Evolutionary conservation across 2,888 invertebrate species (phyloP).

Genomic region (Eurois occulta): DNA sequence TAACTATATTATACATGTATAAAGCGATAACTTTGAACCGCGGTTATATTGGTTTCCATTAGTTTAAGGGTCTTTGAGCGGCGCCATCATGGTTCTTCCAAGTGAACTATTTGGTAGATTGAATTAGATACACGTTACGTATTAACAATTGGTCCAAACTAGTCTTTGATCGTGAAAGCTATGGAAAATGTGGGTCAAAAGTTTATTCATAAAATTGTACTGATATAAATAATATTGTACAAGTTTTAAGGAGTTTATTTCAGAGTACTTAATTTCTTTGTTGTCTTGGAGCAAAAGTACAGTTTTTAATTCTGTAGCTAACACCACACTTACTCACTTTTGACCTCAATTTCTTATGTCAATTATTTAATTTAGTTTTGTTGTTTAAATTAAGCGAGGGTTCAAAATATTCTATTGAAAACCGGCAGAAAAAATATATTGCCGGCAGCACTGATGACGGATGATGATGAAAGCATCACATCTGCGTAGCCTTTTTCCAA

Average conservation of each 20-base stretch:
- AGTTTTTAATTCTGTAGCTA: no score
- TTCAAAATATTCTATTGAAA: no score
- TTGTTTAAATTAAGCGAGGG: no score
- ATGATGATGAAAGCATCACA: no score
- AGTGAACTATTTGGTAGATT: constrained; percentile 53
- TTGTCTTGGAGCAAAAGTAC: not conserved
- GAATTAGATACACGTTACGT: constrained; percentile 22
- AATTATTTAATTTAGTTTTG: no score
- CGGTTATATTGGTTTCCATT: constrained; percentile 59
- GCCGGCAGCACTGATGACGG: no score
- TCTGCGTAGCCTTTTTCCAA: no score
- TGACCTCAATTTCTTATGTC: no score
- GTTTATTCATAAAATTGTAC: not conserved
- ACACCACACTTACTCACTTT: no score
- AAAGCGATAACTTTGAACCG: constrained; percentile 46
- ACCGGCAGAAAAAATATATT: no score
- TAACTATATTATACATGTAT: constrained; percentile 21
- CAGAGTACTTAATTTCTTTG: not conserved
- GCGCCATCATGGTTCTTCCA: constrained; percentile 47
- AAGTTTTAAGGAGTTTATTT: not conserved
- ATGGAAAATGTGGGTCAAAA: not conserved
- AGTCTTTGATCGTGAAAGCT: constrained; percentile 8
- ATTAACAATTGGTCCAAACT: constrained; percentile 10
- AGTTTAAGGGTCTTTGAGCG: constrained; percentile 58
- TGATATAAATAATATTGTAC: not conserved